phyloP scores from a whole-genome alignment of 2,113 vertebrate genomes.

The Salvator merianae region DNA sequence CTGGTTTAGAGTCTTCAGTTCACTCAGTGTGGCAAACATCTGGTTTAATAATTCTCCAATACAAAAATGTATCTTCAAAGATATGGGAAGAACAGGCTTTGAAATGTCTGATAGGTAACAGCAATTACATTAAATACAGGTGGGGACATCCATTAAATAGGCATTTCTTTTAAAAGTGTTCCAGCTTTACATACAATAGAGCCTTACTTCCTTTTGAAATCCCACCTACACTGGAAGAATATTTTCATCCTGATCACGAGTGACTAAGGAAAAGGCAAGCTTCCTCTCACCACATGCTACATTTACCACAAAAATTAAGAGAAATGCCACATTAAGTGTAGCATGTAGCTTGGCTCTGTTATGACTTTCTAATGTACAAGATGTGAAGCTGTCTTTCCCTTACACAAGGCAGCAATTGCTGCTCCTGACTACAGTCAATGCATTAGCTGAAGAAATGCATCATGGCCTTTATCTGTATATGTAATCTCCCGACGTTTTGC shows the following conservation, averaged over 20 bases:
- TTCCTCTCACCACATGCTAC: too few species aligned
- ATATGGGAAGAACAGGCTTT: not conserved
- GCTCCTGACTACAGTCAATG: not conserved
- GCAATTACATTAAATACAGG: not conserved
- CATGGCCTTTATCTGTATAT: not conserved
- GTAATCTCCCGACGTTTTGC: constrained; percentile 22
- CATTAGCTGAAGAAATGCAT: constrained; percentile 4
- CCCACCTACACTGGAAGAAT: too few species aligned
- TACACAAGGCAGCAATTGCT: not conserved
- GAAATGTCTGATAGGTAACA: not conserved
- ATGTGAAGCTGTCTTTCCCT: not conserved
- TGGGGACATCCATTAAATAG: not conserved
- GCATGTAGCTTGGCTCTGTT: not conserved
- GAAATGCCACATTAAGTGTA: not conserved
- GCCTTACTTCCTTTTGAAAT: not conserved
- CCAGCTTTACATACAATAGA: not conserved
- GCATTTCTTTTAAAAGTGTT: not conserved
- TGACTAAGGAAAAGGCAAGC: not conserved
- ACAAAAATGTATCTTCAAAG: not conserved
- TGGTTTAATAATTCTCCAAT: not conserved
- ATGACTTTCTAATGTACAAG: not conserved
- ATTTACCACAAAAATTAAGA: not conserved
- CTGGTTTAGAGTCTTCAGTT: not conserved
- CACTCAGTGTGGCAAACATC: not conserved
- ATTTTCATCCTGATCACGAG: not conserved